A percentile compares a stretch with the other conserved stretches of the same genome.
Conservation (phyloP, 2,113 vertebrate species). For the Penelope pileata region DNA sequence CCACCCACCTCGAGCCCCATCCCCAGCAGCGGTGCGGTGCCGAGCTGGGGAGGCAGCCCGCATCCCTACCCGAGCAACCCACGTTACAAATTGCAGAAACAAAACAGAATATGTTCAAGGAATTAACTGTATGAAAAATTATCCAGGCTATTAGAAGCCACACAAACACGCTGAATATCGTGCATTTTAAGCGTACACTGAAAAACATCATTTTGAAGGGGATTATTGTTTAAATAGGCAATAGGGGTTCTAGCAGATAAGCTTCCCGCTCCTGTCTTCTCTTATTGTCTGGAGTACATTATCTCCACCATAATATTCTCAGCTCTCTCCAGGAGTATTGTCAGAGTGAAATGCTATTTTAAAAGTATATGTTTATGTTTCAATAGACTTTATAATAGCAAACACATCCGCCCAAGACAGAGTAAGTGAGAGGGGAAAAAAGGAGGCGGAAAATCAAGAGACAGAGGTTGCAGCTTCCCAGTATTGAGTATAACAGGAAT, state of each 20-base stretch:
- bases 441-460: constrained; percentile 14
- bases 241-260: constrained; percentile 72
- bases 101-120: constrained; percentile 44
- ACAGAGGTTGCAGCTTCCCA: not conserved
- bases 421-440: constrained; percentile 32
- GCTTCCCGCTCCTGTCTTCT: constrained; percentile 66
- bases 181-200: constrained; percentile 58
- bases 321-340: constrained; percentile 66
- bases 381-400: constrained; percentile 65
- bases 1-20: not conserved
- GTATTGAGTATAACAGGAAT: not conserved
- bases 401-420: constrained; percentile 49
- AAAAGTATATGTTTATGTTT: constrained; percentile 70
- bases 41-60: not conserved
- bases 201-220: constrained; percentile 72
- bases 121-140: constrained; percentile 74
- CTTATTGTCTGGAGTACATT: constrained; percentile 73
- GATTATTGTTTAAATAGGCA: constrained; percentile 77
- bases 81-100: not conserved
- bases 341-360: constrained; percentile 68
- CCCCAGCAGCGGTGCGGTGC: rapidly evolving
- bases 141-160: constrained; percentile 70
- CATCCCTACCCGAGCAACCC: not conserved
- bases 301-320: constrained; percentile 66
- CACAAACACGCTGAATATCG: constrained; percentile 51